Evolutionary conservation across 2,888 invertebrate species (phyloP).

Genomic region (Cephonodes hylas): DNA sequence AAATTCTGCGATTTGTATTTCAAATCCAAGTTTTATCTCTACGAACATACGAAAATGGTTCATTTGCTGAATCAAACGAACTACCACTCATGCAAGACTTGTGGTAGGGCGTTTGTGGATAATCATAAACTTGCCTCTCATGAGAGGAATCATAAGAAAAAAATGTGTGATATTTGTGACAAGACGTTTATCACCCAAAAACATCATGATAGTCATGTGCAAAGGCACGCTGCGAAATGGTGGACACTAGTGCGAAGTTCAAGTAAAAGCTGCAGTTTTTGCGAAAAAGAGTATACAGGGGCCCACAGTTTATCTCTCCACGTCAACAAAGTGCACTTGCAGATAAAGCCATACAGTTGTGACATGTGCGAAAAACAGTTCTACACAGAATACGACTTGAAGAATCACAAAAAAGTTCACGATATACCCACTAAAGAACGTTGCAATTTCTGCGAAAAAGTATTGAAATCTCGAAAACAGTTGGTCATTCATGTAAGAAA

Average conservation of each 20-base stretch:
- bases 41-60: constrained; percentile 60
- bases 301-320: constrained; percentile 64
- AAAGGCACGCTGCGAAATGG: constrained; percentile 52
- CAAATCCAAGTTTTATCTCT: constrained; percentile 56
- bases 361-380: constrained; percentile 72
- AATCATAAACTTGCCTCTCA: constrained; percentile 44
- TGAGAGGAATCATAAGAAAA: constrained; percentile 42
- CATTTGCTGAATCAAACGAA: constrained; percentile 43
- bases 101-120: constrained; percentile 48
- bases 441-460: constrained; percentile 62
- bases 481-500: constrained; percentile 66
- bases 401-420: constrained; percentile 61
- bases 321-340: constrained; percentile 69
- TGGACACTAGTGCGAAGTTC: constrained; percentile 33
- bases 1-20: constrained; percentile 44
- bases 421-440: constrained; percentile 48
- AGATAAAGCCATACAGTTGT: constrained; percentile 68
- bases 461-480: constrained; percentile 52
- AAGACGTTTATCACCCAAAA: constrained; percentile 52
- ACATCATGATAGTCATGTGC: constrained; percentile 52
- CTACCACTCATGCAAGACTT: constrained; percentile 46
- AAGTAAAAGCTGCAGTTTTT: constrained; percentile 62
- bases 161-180: constrained; percentile 54
- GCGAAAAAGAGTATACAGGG: constrained; percentile 59
- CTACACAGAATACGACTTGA: constrained; percentile 61